phyloP scores from a whole-genome alignment of 2,113 vertebrate genomes.

The Kobus ellipsiprymnus region DNA sequence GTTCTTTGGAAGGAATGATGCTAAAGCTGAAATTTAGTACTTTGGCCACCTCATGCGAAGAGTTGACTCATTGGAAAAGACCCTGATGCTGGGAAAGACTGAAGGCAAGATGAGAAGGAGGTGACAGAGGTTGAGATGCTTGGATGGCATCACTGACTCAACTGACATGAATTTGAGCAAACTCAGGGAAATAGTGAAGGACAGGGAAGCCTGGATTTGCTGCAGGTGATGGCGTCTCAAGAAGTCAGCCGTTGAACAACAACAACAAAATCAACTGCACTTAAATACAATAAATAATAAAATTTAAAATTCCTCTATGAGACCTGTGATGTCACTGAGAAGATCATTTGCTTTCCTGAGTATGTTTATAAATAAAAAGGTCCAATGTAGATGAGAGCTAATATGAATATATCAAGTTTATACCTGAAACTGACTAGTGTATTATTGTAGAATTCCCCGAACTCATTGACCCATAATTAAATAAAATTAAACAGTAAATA shows the following conservation, averaged over 20 bases:
- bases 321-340: background rate
- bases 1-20: background rate
- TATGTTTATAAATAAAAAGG: background rate
- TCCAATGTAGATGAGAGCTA: background rate
- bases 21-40: no score
- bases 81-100: background rate
- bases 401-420: background rate
- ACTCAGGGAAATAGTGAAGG: background rate
- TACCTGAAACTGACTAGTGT: background rate
- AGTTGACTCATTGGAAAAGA: background rate
- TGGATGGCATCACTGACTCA: background rate
- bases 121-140: background rate
- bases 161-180: background rate
- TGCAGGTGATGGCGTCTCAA: background rate
- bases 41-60: background rate
- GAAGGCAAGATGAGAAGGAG: background rate
- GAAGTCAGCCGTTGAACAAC: accelerated
- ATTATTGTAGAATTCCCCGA: background rate
- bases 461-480: background rate
- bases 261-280: background rate
- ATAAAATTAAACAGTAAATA: background rate
- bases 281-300: background rate
- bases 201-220: background rate
- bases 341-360: background rate
- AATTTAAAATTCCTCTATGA: background rate